Conservation (phyloP, 2,888 invertebrate genomes). For the Azorinus chamasolen region DNA sequence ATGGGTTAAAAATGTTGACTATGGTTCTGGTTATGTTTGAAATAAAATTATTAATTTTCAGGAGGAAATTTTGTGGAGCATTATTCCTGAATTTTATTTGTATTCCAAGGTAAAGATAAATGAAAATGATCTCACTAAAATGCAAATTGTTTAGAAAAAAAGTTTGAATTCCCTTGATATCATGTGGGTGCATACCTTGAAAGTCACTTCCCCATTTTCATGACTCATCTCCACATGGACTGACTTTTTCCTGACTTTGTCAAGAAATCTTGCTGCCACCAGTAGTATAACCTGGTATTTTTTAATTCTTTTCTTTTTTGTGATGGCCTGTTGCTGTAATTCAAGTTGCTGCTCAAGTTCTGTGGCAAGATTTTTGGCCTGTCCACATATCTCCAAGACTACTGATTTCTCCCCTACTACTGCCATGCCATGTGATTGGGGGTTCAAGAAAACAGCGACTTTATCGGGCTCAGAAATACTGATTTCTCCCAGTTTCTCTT, state of each 20-base stretch:
- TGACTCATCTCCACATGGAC: constrained; percentile 19
- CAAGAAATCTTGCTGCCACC: constrained; percentile 1
- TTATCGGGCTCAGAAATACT: constrained; percentile 35
- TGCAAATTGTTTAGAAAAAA: too few relatives aligned
- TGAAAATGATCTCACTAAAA: too few relatives aligned
- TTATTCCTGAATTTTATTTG: too few relatives aligned
- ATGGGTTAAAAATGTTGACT: too few relatives aligned
- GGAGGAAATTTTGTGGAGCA: too few relatives aligned
- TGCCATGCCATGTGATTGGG: constrained; percentile 14
- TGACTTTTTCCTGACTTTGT: constrained; percentile 1
- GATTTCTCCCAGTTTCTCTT: constrained; percentile 17
- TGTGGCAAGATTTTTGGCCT: background rate
- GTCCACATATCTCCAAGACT: constrained; percentile 1
- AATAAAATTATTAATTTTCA: too few relatives aligned
- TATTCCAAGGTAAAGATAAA: too few relatives aligned
- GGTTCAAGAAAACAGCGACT: constrained; percentile 28
- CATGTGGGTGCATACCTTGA: background rate
- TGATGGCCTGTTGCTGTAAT: constrained; percentile 12
- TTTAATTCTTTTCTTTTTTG: constrained; percentile 21
- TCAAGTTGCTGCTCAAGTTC: constrained; percentile 19
- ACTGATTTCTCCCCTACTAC: constrained; percentile 23
- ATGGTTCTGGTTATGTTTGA: too few relatives aligned
- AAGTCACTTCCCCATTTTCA: constrained; percentile 15
- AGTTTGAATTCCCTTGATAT: too few relatives aligned
- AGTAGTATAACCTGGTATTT: constrained; percentile 18